A percentile compares a stretch with the other conserved stretches of the same genome.
These are phyloP conservation scores for Semicossyphus pulcher DNA, from an alignment of 2,113 vertebrate species.

Conservation along the genomic window DNA sequence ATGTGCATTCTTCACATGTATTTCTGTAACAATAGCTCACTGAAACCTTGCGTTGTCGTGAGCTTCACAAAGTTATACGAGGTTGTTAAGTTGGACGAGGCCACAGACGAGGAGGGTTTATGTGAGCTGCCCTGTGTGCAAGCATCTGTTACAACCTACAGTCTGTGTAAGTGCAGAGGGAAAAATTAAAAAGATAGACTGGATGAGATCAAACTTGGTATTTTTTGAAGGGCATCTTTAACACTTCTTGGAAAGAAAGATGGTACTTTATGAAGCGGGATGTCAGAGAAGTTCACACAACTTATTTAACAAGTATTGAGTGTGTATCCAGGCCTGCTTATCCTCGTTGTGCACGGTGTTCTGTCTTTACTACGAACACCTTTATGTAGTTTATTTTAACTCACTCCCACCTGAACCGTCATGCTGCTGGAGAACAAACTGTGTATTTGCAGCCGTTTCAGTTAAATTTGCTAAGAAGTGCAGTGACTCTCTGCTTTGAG, in stretches of 20 bases:
- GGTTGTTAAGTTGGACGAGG: constrained; percentile 15
- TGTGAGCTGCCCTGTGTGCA: background rate
- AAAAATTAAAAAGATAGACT: constrained; percentile 27
- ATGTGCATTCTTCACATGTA: background rate
- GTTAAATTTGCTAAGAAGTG: background rate
- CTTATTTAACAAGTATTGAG: background rate
- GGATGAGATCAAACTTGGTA: background rate
- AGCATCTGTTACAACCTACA: constrained; percentile 15
- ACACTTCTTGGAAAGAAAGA: background rate
- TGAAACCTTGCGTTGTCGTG: background rate
- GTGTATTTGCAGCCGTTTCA: background rate
- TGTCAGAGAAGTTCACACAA: background rate
- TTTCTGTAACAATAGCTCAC: constrained; percentile 29
- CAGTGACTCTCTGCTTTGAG: background rate
- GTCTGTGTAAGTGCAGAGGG: constrained; percentile 4
- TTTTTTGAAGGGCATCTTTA: background rate
- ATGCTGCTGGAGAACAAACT: background rate
- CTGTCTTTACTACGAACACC: background rate
- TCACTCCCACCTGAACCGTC: background rate
- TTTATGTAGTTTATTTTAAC: background rate
- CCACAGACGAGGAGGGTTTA: constrained; percentile 13
- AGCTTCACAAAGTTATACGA: constrained; percentile 1
- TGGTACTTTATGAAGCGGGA: background rate
- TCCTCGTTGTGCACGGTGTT: background rate
- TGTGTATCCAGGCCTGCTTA: background rate